Evolutionary conservation across 2,797 vertebrate species (phyloP), one percentile per base, ranked within the genome.

Genomic region (Peromyscus nudipes): DNA sequence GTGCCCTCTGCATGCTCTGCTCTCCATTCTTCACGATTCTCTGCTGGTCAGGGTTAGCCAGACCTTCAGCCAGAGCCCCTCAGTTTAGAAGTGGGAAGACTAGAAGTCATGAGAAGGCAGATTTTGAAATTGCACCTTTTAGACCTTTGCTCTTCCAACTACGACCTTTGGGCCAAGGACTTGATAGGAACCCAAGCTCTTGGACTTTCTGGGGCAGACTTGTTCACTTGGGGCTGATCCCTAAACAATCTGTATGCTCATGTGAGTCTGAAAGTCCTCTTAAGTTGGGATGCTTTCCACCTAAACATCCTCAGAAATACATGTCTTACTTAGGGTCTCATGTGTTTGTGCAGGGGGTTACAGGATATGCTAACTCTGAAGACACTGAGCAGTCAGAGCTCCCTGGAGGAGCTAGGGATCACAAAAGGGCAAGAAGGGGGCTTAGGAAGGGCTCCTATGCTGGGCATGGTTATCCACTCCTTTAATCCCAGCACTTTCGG

Each of bases 1-100:
- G n/a, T 0, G 4, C 6, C 14, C 4, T 4, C 29, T 17, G 10
- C 1, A 21, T 73, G 71, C 27, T 65, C 55, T n/a, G 29, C 4
- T 46, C 21, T 40, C 60, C 19, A 0, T 0, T 8, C 4, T n/a
- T 76, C 65, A 40, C 0, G 21, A 14, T 43, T 57, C n/a, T 87
- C 29, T 31, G 43, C 12, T 4, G 43, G 46, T 34, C 62, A 79
- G 85, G 90, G 77, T 19, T 25, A 43, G 31, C 40, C 31, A 69
- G 55, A 13, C 64, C 86, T 95, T 73, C 65, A 11, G 40, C 37
- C 83, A 71, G 75, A 92, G 77, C 31, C 19, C 37, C 2, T 64
- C 25, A 9, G 71, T 71, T 91, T 14, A 83, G 4, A 60, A 25
- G 37, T 25, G 19, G 69, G 73, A 43, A 37, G 81, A 92, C 10